Conservation (phyloP, 2,888 invertebrate species). For the Meghimatium bilineatum region DNA sequence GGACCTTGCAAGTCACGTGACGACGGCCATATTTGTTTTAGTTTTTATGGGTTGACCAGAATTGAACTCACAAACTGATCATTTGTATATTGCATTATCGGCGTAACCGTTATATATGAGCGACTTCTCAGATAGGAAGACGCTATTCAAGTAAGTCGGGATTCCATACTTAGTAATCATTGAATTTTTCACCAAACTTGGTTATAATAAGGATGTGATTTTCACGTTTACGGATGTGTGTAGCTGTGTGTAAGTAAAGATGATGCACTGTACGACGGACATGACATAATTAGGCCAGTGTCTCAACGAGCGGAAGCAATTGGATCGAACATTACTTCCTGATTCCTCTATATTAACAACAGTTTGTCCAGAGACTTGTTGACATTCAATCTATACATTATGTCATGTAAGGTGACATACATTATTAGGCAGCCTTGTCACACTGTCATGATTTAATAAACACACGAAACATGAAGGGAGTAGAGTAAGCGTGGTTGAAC, state of each 20-base stretch:
- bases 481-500: background rate
- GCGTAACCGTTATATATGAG: constrained; percentile 3
- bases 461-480: background rate
- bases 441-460: background rate
- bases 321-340: constrained; percentile 10
- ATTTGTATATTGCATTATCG: constrained; percentile 1
- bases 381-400: background rate
- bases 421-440: background rate
- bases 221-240: background rate
- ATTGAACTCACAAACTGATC: background rate
- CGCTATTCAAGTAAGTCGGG: constrained; percentile 1
- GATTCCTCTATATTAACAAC: background rate
- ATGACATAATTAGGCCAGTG: background rate
- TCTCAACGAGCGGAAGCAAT: background rate
- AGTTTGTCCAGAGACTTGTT: background rate
- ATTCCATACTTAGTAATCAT: background rate
- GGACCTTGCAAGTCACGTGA: constrained; percentile 35
- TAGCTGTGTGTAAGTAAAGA: background rate
- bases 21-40: constrained; percentile 40
- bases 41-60: constrained; percentile 2
- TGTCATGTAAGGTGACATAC: constrained; percentile 23
- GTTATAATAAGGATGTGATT: background rate
- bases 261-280: background rate
- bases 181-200: background rate
- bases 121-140: background rate